Conservation (phyloP, 1,140 invertebrate genomes). For the Drosophila ficusphila region DNA sequence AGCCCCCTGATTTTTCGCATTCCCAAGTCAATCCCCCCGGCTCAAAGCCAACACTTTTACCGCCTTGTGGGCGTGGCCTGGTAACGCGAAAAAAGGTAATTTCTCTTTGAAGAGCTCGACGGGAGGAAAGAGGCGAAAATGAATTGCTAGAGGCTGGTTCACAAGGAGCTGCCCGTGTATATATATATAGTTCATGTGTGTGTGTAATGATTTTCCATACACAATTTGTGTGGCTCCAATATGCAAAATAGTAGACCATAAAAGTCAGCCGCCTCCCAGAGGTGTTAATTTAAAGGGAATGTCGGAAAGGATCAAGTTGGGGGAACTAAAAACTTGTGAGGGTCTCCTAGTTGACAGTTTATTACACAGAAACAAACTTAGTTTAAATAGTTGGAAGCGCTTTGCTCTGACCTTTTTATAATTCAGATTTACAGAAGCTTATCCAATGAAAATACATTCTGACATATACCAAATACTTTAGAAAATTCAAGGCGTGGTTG, state of each 20-base stretch:
- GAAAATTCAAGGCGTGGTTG: too few species aligned
- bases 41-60: slow-evolving; percentile 19
- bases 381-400: too few species aligned
- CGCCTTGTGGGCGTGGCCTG: slow-evolving; percentile 52
- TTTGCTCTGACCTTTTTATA: too few species aligned
- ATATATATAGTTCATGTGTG: too few species aligned
- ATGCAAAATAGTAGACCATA: slow-evolving; percentile 70
- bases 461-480: neutral
- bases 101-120: slow-evolving; percentile 57
- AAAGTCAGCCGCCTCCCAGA: slow-evolving; percentile 53
- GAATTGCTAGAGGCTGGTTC: slow-evolving; percentile 51
- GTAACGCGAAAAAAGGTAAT: slow-evolving; percentile 67
- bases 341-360: slow-evolving; percentile 34
- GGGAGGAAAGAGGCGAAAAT: slow-evolving; percentile 42
- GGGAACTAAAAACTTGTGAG: neutral
- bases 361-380: neutral
- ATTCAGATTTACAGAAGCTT: too few species aligned
- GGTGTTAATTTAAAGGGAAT: slow-evolving; percentile 52
- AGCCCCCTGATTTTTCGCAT: slow-evolving; percentile 10
- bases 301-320: slow-evolving; percentile 11
- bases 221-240: slow-evolving; percentile 65
- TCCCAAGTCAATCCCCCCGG: slow-evolving; percentile 11
- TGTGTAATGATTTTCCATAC: slow-evolving; percentile 65
- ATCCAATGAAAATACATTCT: too few species aligned
- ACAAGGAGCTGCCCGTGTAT: slow-evolving; percentile 2